A percentile compares a stretch with the other conserved stretches of the same genome.
These are phyloP conservation scores for Tromatobia lineatoria DNA, from an alignment of 2,888 invertebrate species.

Conservation along the genomic window DNA sequence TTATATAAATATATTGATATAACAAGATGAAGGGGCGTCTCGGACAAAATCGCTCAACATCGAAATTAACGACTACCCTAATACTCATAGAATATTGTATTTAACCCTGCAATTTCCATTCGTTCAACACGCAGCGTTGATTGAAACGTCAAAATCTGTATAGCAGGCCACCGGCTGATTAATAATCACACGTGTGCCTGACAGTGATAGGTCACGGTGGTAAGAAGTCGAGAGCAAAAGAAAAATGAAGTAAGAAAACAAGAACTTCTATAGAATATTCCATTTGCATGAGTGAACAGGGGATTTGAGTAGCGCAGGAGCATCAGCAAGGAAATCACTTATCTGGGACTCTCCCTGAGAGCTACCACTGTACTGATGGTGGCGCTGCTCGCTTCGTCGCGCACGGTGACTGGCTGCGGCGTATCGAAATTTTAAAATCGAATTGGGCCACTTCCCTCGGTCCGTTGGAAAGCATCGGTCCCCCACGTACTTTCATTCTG, in stretches of 20 bases:
- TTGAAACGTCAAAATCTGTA: slow-evolving; percentile 35
- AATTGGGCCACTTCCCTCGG: slow-evolving; percentile 65
- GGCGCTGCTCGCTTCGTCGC: slow-evolving; percentile 29
- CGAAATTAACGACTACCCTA: too few relatives aligned
- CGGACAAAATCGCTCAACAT: too few relatives aligned
- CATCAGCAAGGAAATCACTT: slow-evolving; percentile 57
- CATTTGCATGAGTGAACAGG: slow-evolving; percentile 22
- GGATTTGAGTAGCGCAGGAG: slow-evolving; percentile 23
- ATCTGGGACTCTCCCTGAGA: slow-evolving; percentile 34
- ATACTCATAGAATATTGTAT: background rate
- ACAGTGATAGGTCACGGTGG: background rate
- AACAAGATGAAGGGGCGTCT: too few relatives aligned
- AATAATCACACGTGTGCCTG: background rate
- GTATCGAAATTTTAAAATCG: slow-evolving; percentile 64
- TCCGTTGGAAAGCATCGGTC: slow-evolving; percentile 58
- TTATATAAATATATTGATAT: too few relatives aligned
- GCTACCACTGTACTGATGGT: slow-evolving; percentile 1
- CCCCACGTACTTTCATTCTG: slow-evolving; percentile 59
- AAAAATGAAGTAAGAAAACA: background rate
- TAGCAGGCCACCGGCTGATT: background rate
- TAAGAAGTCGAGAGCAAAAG: background rate
- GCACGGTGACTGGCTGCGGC: slow-evolving; percentile 47
- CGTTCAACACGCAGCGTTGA: slow-evolving; percentile 4
- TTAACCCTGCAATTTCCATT: slow-evolving; percentile 2
- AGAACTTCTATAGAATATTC: background rate